Percentiles rank a stretch among this genome's conserved stretches.
These are phyloP conservation scores for Andrena bucephala DNA, from an alignment of 2,888 invertebrate species.

Conservation along the genomic window DNA sequence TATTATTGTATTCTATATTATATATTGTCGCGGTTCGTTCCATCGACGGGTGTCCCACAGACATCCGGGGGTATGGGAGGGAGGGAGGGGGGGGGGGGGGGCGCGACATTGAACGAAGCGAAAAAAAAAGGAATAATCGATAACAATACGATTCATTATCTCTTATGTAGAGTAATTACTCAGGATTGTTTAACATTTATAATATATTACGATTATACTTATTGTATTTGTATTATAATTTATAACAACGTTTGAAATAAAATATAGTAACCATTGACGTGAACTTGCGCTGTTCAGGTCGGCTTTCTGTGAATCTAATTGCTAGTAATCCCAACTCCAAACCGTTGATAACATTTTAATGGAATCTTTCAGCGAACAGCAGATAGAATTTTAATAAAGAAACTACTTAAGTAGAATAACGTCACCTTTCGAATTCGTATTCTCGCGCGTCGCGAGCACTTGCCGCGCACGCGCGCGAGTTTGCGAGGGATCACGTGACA, in stretches of 20 bases:
- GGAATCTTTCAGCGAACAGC: too few relatives aligned
- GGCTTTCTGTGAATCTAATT: not conserved
- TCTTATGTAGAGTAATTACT: slow-evolving; percentile 83
- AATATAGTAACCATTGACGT: slow-evolving; percentile 78
- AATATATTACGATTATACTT: slow-evolving; percentile 81
- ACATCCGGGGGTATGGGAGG: slow-evolving; percentile 1
- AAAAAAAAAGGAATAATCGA: slow-evolving; percentile 53
- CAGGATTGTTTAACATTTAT: slow-evolving; percentile 84
- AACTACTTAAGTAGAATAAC: too few relatives aligned
- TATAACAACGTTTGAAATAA: slow-evolving; percentile 83
- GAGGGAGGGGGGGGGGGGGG: not conserved
- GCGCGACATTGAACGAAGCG: slow-evolving; percentile 7
- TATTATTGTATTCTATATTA: slow-evolving; percentile 78
- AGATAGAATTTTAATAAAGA: too few relatives aligned
- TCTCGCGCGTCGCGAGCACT: not conserved
- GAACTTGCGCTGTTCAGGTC: slow-evolving; percentile 13
- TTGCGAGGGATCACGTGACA: not conserved
- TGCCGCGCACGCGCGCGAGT: not conserved
- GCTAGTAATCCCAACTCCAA: not conserved
- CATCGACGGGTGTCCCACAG: slow-evolving; percentile 57
- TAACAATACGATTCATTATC: slow-evolving; percentile 75
- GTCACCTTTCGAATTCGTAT: not conserved
- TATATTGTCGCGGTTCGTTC: slow-evolving; percentile 75
- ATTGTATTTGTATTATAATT: slow-evolving; percentile 84
- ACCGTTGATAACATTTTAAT: too few relatives aligned